Base-by-base conservation (phyloP, 2,888 invertebrate species). In the Pegoplata infirma region DNA sequence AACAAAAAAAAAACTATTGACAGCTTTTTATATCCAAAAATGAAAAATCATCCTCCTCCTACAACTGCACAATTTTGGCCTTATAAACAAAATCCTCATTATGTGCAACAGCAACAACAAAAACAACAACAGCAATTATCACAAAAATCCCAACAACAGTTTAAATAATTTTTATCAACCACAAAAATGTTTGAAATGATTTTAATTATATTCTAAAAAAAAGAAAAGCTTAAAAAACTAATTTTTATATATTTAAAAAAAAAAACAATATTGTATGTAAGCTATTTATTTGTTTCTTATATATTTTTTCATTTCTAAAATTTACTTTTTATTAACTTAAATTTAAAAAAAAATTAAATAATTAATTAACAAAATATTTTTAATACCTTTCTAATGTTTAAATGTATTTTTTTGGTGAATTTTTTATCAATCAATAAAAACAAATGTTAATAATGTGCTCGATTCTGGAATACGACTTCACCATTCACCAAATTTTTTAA, bases 41-140 rank as follows among this genome's bases (percentile, higher is more conserved):
- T 73, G 76, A 76, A 76, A 76, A 64, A 63, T 68, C 73, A 76
- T 47, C 67, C 66, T 56, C 75, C 80, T 58, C 68, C 76, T 14
- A 49, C 73, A 80, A 67, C 73, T 67, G 59, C 72, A 72, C 74
- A 81, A 63, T 79, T 82, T 75, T 82, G 81, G 81, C 72, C 81
- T 21, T 77, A 76, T 32, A 56, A 81, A 58, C 72, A 77, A 61
- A 75, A 58, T 56, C 47, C 67, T 28, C 40, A 61, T 56, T 55
- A 66, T 71, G 59, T 71, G 61, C 78, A 80, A 61, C 76, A 76
- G 63, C 80, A 78, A 64, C 59, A 58, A 64, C 55, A 73, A 61
- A 80, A 78, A 64, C 59, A 58, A 64, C 49, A 73, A 40, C 36
- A 59, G 17, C 44, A 5, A 5, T 21, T 21, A 7, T 40, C 14